Evolutionary conservation across 1,140 invertebrate species (phyloP), one percentile per base, ranked within the genome.

Genomic region (Trypoxylus dichotomus): DNA sequence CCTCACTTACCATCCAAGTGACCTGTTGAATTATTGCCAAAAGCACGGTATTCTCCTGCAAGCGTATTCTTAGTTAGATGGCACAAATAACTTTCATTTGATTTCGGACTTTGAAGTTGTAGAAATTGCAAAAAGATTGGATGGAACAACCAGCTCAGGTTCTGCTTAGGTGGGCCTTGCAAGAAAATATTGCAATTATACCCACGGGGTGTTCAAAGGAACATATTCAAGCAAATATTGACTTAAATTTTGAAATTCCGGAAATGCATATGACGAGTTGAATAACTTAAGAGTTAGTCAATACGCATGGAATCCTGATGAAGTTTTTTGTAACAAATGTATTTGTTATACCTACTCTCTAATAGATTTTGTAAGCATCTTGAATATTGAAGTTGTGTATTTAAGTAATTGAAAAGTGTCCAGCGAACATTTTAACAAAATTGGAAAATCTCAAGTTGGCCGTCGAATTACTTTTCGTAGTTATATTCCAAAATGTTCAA

Each of bases 51-150:
- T 96, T 81, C 85, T 91, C 29, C 81, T 96, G 7, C 93, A 94
- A 87, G 94, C 94, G 5, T 96, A 96, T 85, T 92, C 91, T 21
- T 94, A 94, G 1, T 86, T 96, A 63, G 94, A 94, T 19, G 92
- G 93, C 1, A 91, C 90, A 1, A 85, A 86, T 27, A 88, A 87
- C 75, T 85, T 80, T 8, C 81, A 85, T 29, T 84, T 95, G 15
- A 80, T 95, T 2, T 83, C 88, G 24, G 90, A 95, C 82, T 83
- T 88, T 7, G 82, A 85, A 3, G 89, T 95, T 2, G 83, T 82
- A 42, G 80, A 86, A 71, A 87, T 94, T 60, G 91, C 93, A 7
- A 80, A 85, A 11, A 88, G 90, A 80, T 84, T 92, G 41, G 83
- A 88, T 0, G 90, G n/a, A 90, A 80, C 88, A 89, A 11, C 85